Evolutionary conservation across 2,888 invertebrate genomes (phyloP).

Genomic region (Iselma pallidipennis): DNA sequence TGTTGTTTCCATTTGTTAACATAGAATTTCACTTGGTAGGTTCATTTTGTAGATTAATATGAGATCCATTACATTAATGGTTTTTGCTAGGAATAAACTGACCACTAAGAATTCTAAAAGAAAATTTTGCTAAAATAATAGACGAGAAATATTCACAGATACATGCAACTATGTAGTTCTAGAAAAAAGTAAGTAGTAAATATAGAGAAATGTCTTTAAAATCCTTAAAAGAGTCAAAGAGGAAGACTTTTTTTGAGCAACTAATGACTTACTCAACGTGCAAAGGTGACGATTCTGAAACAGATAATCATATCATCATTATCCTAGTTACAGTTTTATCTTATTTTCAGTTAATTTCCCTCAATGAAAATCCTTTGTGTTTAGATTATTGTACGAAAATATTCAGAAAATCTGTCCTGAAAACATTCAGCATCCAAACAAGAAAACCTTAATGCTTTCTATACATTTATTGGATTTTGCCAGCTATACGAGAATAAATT

Average conservation of each 20-base stretch:
- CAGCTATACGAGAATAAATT: too few relatives aligned
- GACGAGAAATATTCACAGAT: neutral
- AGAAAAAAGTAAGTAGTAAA: neutral
- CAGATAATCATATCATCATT: conserved; percentile 28
- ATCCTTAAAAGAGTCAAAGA: neutral
- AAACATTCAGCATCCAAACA: too few relatives aligned
- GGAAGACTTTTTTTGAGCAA: neutral
- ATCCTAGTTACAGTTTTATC: neutral
- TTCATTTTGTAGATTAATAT: conserved; percentile 29
- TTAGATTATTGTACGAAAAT: too few relatives aligned
- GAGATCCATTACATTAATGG: neutral
- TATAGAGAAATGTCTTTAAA: neutral
- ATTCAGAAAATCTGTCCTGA: too few relatives aligned
- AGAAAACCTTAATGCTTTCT: too few relatives aligned
- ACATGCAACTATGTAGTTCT: neutral
- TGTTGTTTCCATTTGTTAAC: conserved; percentile 7
- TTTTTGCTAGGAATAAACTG: neutral
- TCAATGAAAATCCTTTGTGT: too few relatives aligned
- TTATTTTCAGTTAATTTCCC: too few relatives aligned
- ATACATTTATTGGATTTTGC: too few relatives aligned
- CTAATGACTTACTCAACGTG: conserved; percentile 41
- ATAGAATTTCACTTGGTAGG: conserved; percentile 27
- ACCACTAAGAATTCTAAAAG: neutral
- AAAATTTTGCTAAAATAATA: neutral
- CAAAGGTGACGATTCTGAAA: conserved; percentile 43